These are phyloP conservation scores for Leptopilina drosophilae DNA, from an alignment of 2,888 invertebrate species.

Conservation along the genomic window DNA sequence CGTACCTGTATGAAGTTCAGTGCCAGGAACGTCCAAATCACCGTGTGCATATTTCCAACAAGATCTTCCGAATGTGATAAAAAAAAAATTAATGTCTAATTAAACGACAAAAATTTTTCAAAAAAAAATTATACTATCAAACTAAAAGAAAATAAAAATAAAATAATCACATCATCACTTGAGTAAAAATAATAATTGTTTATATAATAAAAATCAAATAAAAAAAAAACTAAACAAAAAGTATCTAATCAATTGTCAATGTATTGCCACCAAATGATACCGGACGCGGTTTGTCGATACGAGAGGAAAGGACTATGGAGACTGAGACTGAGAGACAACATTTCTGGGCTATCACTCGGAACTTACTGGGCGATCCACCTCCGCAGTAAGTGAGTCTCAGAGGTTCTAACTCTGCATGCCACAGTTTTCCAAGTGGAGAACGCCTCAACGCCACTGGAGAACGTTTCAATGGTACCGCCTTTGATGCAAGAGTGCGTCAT, in stretches of 20 bases:
- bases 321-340: slow-evolving; percentile 67
- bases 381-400: slow-evolving; percentile 49
- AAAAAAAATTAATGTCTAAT: neutral
- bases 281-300: slow-evolving; percentile 57
- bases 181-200: neutral
- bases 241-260: neutral
- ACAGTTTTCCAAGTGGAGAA: slow-evolving; percentile 48
- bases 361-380: slow-evolving; percentile 58
- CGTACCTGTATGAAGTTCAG: slow-evolving; percentile 59
- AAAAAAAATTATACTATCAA: neutral
- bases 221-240: neutral
- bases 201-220: too few species aligned
- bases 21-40: slow-evolving; percentile 55
- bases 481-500: slow-evolving; percentile 42
- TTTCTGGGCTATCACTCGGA: slow-evolving; percentile 60
- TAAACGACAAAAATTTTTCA: neutral
- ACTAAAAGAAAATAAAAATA: neutral
- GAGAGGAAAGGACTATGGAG: slow-evolving; percentile 62
- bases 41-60: slow-evolving; percentile 51
- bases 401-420: slow-evolving; percentile 49
- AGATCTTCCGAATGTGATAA: slow-evolving; percentile 27
- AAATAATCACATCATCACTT: slow-evolving; percentile 15
- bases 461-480: slow-evolving; percentile 54
- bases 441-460: slow-evolving; percentile 43
- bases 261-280: slow-evolving; percentile 17